Percentiles rank a stretch among this genome's conserved stretches.
Conservation (phyloP, 2,797 vertebrate species). For the Smutsia gigantea region DNA sequence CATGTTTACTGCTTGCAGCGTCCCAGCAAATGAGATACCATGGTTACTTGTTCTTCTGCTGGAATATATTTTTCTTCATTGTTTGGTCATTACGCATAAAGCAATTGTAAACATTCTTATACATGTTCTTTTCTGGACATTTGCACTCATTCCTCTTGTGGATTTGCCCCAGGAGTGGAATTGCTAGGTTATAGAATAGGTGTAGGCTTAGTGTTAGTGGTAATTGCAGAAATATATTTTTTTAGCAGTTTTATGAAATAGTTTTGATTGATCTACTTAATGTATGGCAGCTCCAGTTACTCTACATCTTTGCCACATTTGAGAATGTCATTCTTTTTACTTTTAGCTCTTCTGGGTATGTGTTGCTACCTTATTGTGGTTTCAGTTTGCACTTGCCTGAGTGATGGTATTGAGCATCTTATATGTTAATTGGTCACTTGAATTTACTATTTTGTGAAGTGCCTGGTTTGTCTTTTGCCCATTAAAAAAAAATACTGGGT, state of each 20-base stretch:
- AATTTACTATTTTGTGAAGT: conserved; percentile 16
- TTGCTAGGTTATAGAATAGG: not conserved
- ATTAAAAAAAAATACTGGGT: not conserved
- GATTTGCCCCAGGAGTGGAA: not conserved
- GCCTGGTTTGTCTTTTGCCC: not conserved
- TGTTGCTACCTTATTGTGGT: not conserved
- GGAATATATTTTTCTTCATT: not conserved
- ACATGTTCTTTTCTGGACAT: not conserved
- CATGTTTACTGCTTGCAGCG: not conserved
- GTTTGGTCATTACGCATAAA: not conserved
- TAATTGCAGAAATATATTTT: not conserved
- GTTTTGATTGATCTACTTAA: not conserved
- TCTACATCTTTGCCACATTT: not conserved
- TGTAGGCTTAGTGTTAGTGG: not conserved
- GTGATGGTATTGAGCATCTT: not conserved
- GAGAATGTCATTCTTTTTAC: not conserved
- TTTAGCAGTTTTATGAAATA: not conserved
- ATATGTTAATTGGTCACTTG: not conserved
- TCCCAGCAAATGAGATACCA: not conserved
- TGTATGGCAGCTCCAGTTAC: not conserved
- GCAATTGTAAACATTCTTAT: not conserved
- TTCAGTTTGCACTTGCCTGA: conserved; percentile 19
- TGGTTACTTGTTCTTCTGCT: not conserved
- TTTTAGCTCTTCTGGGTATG: not conserved
- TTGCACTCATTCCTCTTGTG: not conserved